phyloP scores from a whole-genome alignment of 2,797 vertebrate species.

The Clarias fuscus region DNA sequence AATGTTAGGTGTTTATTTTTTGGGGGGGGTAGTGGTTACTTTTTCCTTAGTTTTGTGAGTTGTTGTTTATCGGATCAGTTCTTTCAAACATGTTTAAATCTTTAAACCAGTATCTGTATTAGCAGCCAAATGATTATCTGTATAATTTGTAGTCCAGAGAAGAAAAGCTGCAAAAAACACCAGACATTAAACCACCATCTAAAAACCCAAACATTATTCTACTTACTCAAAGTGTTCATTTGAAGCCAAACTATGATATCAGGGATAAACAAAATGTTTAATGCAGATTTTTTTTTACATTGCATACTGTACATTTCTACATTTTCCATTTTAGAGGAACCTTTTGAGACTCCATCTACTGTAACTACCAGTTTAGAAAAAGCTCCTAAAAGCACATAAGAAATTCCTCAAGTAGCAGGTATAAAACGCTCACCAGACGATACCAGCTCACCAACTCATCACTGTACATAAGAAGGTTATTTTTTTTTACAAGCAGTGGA shows the following conservation, averaged over 20 bases:
- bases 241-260: neutral
- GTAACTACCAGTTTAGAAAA: neutral
- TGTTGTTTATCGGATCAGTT: neutral
- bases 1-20: neutral
- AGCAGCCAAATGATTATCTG: neutral
- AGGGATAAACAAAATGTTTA: neutral
- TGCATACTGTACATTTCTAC: too few species aligned
- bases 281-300: neutral
- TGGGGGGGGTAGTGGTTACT: neutral
- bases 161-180: neutral
- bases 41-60: neutral
- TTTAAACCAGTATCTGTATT: neutral
- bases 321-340: neutral
- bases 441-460: neutral
- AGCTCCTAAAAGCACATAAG: conserved; percentile 23
- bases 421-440: conserved; percentile 12
- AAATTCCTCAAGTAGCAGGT: conserved; percentile 47
- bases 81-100: neutral
- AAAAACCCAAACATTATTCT: neutral
- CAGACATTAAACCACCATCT: too few species aligned
- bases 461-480: neutral
- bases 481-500: neutral
- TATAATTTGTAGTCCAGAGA: neutral
- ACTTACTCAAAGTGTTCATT: neutral
- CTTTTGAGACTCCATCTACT: too few species aligned